These are phyloP conservation scores for Pogonocherus hispidulus DNA, from an alignment of 2,888 invertebrate species.

Conservation along the genomic window DNA sequence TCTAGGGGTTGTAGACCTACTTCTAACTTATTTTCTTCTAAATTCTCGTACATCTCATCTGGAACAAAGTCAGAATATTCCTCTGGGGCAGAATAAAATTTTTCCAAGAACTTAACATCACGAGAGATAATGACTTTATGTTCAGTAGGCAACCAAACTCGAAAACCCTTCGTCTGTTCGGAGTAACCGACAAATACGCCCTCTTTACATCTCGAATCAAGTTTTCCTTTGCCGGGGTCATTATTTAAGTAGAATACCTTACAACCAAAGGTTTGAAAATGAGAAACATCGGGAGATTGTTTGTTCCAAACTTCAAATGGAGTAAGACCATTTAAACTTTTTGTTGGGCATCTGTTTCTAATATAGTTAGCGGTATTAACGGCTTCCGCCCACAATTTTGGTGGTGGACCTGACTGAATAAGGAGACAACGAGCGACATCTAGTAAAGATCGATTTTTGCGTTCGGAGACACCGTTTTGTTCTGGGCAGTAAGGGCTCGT, in stretches of 20 bases:
- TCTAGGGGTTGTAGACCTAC: not conserved
- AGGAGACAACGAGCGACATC: constrained; percentile 51
- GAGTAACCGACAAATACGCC: constrained; percentile 54
- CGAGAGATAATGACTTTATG: constrained; percentile 42
- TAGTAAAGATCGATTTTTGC: constrained; percentile 39
- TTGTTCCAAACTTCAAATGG: constrained; percentile 54
- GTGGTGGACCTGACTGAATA: constrained; percentile 49
- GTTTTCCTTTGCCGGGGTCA: constrained; percentile 47
- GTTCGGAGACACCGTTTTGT: constrained; percentile 47
- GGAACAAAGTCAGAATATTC: not conserved
- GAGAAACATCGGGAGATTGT: constrained; percentile 46
- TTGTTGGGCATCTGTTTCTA: constrained; percentile 57
- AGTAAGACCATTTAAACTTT: constrained; percentile 45
- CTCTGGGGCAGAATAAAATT: not conserved
- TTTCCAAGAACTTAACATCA: constrained; percentile 46
- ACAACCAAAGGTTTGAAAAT: constrained; percentile 54
- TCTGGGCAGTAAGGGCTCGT: constrained; percentile 45
- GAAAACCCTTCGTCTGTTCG: constrained; percentile 49
- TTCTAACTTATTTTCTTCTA: not conserved
- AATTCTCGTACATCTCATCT: not conserved
- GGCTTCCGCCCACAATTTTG: constrained; percentile 61
- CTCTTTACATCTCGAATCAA: constrained; percentile 48
- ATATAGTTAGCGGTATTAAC: constrained; percentile 58
- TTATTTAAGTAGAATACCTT: constrained; percentile 44
- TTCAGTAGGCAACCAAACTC: constrained; percentile 46